Evolutionary conservation across 2,888 invertebrate species (phyloP).

Genomic region (Saturnia pavonia): DNA sequence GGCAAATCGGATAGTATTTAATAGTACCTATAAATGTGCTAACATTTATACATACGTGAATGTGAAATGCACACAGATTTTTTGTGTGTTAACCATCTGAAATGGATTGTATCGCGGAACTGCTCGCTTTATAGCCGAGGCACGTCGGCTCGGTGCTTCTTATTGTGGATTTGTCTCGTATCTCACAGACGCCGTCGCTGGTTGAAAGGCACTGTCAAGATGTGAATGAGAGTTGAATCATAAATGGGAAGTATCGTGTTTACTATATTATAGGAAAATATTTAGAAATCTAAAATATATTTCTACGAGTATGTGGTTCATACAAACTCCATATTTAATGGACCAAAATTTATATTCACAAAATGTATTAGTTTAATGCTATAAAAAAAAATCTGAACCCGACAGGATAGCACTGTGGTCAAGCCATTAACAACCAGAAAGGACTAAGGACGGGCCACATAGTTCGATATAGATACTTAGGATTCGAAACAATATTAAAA

Average conservation of each 20-base stretch:
- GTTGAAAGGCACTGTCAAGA: slow-evolving; percentile 39
- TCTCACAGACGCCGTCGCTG: slow-evolving; percentile 38
- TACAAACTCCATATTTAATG: too few relatives aligned
- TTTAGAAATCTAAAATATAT: background rate
- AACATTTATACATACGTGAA: background rate
- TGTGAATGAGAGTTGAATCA: slow-evolving; percentile 46
- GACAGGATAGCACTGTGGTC: too few relatives aligned
- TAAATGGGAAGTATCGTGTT: slow-evolving; percentile 30
- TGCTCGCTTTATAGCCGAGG: slow-evolving; percentile 33
- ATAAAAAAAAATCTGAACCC: too few relatives aligned
- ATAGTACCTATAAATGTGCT: background rate
- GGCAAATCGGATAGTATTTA: background rate
- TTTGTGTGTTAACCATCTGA: slow-evolving; percentile 9
- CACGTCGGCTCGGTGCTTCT: slow-evolving; percentile 45
- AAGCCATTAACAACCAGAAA: too few relatives aligned
- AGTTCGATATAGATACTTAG: too few relatives aligned
- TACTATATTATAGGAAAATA: background rate
- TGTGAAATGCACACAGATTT: slow-evolving; percentile 6
- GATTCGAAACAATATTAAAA: too few relatives aligned
- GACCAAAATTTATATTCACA: too few relatives aligned
- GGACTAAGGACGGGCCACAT: too few relatives aligned
- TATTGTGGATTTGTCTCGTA: slow-evolving; percentile 43
- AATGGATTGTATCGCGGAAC: slow-evolving; percentile 8
- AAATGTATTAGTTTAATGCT: too few relatives aligned
- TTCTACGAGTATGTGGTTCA: too few relatives aligned